Evolutionary conservation across 1,140 invertebrate genomes (phyloP), one percentile per base, ranked within the genome.

Genomic region (Brachionus angularis): DNA sequence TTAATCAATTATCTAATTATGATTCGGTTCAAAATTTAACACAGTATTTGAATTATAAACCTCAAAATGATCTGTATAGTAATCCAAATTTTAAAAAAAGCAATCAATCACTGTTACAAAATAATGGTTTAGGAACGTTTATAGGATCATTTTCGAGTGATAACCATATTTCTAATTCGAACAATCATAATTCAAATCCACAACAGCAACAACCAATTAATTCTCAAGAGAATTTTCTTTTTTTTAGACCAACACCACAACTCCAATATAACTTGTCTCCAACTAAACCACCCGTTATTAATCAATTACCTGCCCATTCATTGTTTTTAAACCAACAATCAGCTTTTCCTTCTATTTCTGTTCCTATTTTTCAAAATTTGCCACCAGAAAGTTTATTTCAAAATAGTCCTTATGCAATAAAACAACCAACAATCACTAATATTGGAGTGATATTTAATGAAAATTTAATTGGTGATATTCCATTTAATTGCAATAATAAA

Each of bases 171-270:
- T n/a, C n/a, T n/a, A n/a, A n/a, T n/a, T n/a, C n/a, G n/a, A n/a
- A n/a, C n/a, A n/a, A n/a, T n/a, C n/a, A n/a, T n/a, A n/a, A n/a
- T n/a, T n/a, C n/a, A n/a, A n/a, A n/a, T n/a, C n/a, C n/a, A n/a
- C 27, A 61, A n/a, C 55, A 61, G 16, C 55, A n/a, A 42, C 55
- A 33, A 10, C 12, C 55, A 10, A n/a, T n/a, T n/a, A n/a, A n/a
- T n/a, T n/a, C n/a, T n/a, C 55, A 33, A 25, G n/a, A n/a, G 16
- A n/a, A 61, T 42, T 16, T 16, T n/a, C n/a, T n/a, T n/a, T n/a
- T n/a, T n/a, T n/a, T n/a, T n/a, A n/a, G n/a, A 16, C 39, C 10
- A 42, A 10, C 39, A 42, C n/a, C 10, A 10, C 55, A 25, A 5
- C 12, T 8, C 16, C 14, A 7, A 14, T 10, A 18, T 16, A 5